Conservation (phyloP, 2,888 invertebrate genomes). For the Punctoribates punctum region DNA sequence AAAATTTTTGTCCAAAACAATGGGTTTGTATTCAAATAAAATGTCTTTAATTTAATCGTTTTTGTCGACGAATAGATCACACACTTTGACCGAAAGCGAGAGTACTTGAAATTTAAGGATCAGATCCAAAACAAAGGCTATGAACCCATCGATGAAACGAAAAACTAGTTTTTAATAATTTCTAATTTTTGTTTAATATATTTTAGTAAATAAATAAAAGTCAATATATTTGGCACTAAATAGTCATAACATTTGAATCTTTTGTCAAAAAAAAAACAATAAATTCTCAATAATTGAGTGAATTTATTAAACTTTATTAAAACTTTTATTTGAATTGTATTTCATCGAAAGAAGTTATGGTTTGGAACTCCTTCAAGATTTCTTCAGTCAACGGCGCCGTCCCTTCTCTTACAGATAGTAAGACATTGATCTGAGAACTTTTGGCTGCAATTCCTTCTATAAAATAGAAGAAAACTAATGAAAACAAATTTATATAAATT, state of each 20-base stretch:
- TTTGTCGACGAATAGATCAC: constrained; percentile 63
- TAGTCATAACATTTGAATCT: too few species aligned
- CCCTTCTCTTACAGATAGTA: constrained; percentile 72
- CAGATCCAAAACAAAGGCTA: constrained; percentile 79
- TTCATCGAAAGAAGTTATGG: constrained; percentile 62
- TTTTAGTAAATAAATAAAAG: too few species aligned
- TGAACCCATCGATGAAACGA: constrained; percentile 64
- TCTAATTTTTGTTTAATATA: too few species aligned
- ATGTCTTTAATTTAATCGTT: not conserved
- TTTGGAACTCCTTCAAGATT: constrained; percentile 59
- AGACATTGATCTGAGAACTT: constrained; percentile 65
- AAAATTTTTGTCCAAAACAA: constrained; percentile 51
- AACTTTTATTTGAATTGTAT: constrained; percentile 6
- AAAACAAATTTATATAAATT: constrained; percentile 50
- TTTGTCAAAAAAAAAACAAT: not conserved
- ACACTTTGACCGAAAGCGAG: constrained; percentile 86
- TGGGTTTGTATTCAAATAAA: constrained; percentile 51
- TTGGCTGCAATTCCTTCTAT: constrained; percentile 80
- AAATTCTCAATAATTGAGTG: too few species aligned
- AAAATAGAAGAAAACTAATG: not conserved
- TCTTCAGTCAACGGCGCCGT: constrained; percentile 67
- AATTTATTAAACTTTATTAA: not conserved
- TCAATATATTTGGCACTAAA: too few species aligned
- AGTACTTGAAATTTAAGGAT: constrained; percentile 80
- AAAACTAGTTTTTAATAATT: not conserved